These are phyloP conservation scores for Cynopterus brachyotis DNA, from an alignment of 2,113 vertebrate species.

Conservation along the genomic window DNA sequence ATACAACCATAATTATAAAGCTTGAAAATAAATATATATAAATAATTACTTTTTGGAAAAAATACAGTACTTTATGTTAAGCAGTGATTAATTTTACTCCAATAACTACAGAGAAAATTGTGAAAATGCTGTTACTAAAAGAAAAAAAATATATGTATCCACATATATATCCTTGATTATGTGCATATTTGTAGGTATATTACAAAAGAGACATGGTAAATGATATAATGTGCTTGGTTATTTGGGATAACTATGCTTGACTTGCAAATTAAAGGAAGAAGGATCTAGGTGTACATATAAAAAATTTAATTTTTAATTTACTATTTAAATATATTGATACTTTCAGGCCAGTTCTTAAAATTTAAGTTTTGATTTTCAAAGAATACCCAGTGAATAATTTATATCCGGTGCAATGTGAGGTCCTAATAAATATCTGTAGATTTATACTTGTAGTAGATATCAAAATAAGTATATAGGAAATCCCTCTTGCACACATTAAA, in stretches of 20 bases:
- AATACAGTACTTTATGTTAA: background rate
- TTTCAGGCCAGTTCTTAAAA: background rate
- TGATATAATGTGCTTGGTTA: background rate
- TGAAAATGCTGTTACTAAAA: background rate
- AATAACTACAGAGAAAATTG: background rate
- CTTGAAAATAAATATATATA: background rate
- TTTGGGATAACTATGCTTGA: background rate
- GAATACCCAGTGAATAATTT: background rate
- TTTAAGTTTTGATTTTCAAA: background rate
- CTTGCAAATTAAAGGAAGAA: background rate
- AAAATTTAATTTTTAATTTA: background rate
- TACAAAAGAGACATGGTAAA: background rate
- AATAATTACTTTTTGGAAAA: background rate
- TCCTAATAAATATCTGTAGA: background rate
- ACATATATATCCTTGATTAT: background rate
- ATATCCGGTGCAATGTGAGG: background rate
- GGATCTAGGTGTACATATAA: background rate
- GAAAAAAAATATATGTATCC: background rate
- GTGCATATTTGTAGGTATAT: background rate
- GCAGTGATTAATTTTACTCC: background rate
- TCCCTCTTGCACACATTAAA: background rate
- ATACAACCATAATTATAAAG: background rate
- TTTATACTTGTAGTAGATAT: background rate
- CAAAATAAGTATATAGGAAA: background rate
- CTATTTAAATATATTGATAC: background rate